Evolutionary conservation across 2,888 invertebrate genomes (phyloP), one percentile per base, ranked within the genome.

Genomic region (Brenthis ino): DNA sequence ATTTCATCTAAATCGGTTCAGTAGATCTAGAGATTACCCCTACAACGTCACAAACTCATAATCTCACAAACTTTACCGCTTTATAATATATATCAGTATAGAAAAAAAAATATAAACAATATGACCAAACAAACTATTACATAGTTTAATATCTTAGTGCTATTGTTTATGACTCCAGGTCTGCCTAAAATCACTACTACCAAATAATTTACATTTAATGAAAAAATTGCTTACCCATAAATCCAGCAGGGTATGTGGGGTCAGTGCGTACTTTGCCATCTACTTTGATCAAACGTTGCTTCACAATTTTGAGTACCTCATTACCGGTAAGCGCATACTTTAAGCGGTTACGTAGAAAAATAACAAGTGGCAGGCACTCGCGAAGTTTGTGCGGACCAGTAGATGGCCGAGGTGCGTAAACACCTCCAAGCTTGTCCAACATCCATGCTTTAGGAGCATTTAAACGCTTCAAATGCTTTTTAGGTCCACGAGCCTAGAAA

Each of bases 371-470:
- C 77, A 99, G 93, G 68, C 98, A 99, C 93, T 99, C 99, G 80
- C 99, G 95, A 78, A 99, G 93, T 91, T 98, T 99, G 95, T 99
- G 99, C 71, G 99, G 99, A 70, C 99, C 99, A 76, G 98, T 97
- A 85, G 98, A 97, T 73, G 99, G 99, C 82, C 99, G 96, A 75
- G 99, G 99, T 78, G 99, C 99, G 88, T 98, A 99, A 70, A 98
- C 98, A 85, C 99, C 99, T 76, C 98, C 98, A 82, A 99, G 94
- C 94, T 99, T 99, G 95, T 99, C 99, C 95, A 99, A 96, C 99
- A 99, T 99, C 99, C 99, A 99, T 97, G 99, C 98, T 94, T 99
- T 99, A 13, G 99, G 99, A 71, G 99, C 99, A 89, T 97, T 96
- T 85, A 99, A 95, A 93, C 99, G 98, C 96, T 99, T 99, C 95